These are phyloP conservation scores for Lepilemur septentrionalis DNA, from an alignment of 2,797 vertebrate species.

Conservation along the genomic window DNA sequence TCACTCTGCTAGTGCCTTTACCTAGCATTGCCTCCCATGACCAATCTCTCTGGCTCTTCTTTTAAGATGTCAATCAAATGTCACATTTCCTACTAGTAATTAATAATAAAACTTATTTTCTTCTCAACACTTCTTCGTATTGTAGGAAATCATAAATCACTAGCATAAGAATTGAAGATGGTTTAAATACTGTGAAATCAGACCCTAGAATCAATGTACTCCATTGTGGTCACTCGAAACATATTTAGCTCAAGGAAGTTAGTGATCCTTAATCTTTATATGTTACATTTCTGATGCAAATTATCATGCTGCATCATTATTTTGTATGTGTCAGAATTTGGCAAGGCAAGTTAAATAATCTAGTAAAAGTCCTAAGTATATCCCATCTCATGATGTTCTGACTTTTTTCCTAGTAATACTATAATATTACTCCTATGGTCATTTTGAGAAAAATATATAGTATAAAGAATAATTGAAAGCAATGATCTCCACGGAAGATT, in stretches of 20 bases:
- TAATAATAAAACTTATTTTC: background rate
- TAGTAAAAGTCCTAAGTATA: background rate
- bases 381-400: background rate
- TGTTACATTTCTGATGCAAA: background rate
- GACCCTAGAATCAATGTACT: background rate
- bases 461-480: background rate
- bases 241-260: background rate
- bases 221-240: background rate
- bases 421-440: background rate
- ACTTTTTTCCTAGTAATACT: background rate
- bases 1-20: background rate
- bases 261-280: background rate
- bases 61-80: background rate
- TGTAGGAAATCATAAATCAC: conserved; percentile 6
- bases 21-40: background rate
- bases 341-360: background rate
- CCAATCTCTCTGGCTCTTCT: background rate
- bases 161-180: background rate
- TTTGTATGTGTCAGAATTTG: background rate
- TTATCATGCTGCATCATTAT: background rate
- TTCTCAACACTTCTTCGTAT: background rate
- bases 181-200: background rate
- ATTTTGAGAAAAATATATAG: background rate
- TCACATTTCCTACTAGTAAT: background rate
- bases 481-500: background rate